Percentiles rank a stretch among this genome's conserved stretches.
Conservation (phyloP, 2,888 invertebrate species). For the Aradus depressus region DNA sequence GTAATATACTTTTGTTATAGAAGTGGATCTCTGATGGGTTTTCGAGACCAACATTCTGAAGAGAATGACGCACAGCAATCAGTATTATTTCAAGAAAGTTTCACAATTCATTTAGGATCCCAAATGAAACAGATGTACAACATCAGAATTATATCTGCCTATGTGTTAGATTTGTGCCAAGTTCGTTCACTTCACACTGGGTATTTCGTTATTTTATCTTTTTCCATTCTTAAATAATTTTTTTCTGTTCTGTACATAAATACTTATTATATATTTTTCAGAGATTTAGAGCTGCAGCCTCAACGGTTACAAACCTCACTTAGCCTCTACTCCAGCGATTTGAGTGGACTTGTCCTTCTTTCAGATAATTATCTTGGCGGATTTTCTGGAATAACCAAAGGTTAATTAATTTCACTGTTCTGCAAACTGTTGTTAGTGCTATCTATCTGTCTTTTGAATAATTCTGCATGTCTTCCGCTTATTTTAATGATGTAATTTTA, state of each 20-base stretch:
- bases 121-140: constrained; percentile 99
- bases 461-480: too few relatives aligned
- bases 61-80: constrained; percentile 6
- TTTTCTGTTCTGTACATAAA: not conserved
- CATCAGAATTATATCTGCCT: constrained; percentile 76
- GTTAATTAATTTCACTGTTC: constrained; percentile 35
- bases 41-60: too few relatives aligned
- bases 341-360: constrained; percentile 77
- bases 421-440: not conserved
- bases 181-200: constrained; percentile 19
- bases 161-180: constrained; percentile 68
- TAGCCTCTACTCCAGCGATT: constrained; percentile 81
- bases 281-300: constrained; percentile 47
- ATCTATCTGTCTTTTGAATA: not conserved
- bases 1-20: too few relatives aligned
- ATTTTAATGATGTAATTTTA: too few relatives aligned
- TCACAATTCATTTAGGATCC: constrained; percentile 93
- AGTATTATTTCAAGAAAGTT: constrained; percentile 70
- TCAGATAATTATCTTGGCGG: constrained; percentile 53
- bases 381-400: constrained; percentile 51
- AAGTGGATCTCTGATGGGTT: too few relatives aligned
- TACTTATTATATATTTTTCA: constrained; percentile 10
- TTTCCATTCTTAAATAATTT: not conserved
- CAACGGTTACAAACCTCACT: constrained; percentile 85
- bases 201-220: constrained; percentile 15